phyloP scores from a whole-genome alignment of 2,888 invertebrate species.

The Monoplex corrugatus region DNA sequence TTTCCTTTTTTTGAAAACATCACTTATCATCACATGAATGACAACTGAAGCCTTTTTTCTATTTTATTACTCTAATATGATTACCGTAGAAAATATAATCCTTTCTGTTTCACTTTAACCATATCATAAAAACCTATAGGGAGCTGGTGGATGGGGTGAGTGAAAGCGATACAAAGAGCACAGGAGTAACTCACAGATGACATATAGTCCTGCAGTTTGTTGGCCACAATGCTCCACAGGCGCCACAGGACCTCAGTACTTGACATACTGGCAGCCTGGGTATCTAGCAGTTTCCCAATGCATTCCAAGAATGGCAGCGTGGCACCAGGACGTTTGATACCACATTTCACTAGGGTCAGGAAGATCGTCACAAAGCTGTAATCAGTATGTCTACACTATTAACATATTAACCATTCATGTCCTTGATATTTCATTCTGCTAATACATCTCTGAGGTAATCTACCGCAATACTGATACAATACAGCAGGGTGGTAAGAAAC shows the following conservation, averaged over 20 bases:
- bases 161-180: conserved; percentile 8
- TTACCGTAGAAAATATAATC: too few species aligned
- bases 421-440: background rate
- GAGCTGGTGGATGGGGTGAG: conserved; percentile 78
- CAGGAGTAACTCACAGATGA: background rate
- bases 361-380: conserved; percentile 73
- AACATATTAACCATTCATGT: too few species aligned
- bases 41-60: too few species aligned
- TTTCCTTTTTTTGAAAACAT: too few species aligned
- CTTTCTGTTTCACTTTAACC: too few species aligned
- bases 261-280: conserved; percentile 62
- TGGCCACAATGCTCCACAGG: conserved; percentile 73
- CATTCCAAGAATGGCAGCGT: conserved; percentile 73
- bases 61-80: too few species aligned
- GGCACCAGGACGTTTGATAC: conserved; percentile 65
- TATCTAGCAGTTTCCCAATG: conserved; percentile 69
- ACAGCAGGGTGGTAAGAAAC: too few species aligned
- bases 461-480: too few species aligned
- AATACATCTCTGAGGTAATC: background rate
- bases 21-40: too few species aligned
- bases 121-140: too few species aligned
- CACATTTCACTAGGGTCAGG: conserved; percentile 67
- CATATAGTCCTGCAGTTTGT: conserved; percentile 69
- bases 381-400: too few species aligned
- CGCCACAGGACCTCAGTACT: conserved; percentile 70